A percentile compares a stretch with the other conserved stretches of the same genome.
phyloP scores from a whole-genome alignment of 2,113 vertebrate genomes.

The Neodontobutis hainanensis region DNA sequence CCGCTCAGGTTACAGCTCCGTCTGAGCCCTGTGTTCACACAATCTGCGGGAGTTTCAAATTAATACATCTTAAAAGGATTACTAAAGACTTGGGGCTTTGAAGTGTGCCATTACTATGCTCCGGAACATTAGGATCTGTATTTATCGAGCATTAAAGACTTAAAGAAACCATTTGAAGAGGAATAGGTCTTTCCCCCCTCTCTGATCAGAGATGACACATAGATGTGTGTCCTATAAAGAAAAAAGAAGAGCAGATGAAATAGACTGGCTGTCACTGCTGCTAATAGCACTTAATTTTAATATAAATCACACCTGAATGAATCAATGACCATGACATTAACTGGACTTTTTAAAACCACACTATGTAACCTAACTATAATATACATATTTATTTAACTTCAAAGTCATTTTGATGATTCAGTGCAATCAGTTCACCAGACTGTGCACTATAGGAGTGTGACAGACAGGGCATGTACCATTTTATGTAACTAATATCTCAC shows the following conservation, averaged over 20 bases:
- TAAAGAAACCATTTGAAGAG: neutral
- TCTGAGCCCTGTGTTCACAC: slow-evolving; percentile 19
- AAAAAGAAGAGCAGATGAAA: slow-evolving; percentile 2
- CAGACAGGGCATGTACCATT: neutral
- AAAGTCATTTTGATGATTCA: no score
- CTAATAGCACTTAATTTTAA: neutral
- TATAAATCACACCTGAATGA: neutral
- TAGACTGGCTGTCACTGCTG: neutral
- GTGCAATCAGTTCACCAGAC: neutral
- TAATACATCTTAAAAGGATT: slow-evolving; percentile 28
- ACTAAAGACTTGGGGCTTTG: slow-evolving; percentile 17
- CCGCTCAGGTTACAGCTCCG: slow-evolving; percentile 28
- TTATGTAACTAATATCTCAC: neutral
- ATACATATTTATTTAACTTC: no score
- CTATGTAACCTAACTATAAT: neutral
- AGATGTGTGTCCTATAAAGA: neutral
- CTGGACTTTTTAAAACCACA: neutral
- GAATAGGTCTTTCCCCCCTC: neutral
- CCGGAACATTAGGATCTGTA: slow-evolving; percentile 18
- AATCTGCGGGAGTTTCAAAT: slow-evolving; percentile 31
- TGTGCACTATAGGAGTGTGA: neutral
- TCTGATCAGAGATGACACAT: slow-evolving; percentile 16
- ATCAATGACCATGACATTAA: neutral
- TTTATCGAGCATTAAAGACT: slow-evolving; percentile 16
- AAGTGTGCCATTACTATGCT: slow-evolving; percentile 11